A percentile compares a stretch with the other conserved stretches of the same genome.
Conservation (phyloP, 2,888 invertebrate species). For the Abscondita cerata region DNA sequence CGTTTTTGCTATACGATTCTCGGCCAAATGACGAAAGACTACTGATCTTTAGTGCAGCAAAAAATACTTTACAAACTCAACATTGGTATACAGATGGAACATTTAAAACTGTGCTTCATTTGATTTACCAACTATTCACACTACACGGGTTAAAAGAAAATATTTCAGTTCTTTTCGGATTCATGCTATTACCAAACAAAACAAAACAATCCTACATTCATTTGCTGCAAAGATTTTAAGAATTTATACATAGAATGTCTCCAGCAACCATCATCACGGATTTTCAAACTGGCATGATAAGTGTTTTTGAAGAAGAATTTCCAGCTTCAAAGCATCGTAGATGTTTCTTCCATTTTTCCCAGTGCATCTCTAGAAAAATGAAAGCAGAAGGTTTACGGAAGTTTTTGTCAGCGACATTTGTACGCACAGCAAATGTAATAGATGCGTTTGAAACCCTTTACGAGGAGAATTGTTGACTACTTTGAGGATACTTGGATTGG, state of each 20-base stretch:
- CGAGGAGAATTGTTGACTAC: neutral
- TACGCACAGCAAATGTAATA: neutral
- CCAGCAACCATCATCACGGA: constrained; percentile 18
- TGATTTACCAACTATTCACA: too few species aligned
- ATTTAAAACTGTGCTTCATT: too few species aligned
- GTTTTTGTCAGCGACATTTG: neutral
- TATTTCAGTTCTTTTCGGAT: too few species aligned
- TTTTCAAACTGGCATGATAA: constrained; percentile 26
- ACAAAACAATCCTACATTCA: neutral
- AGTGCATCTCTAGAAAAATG: constrained; percentile 30
- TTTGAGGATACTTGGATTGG: constrained; percentile 4
- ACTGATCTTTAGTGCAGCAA: too few species aligned
- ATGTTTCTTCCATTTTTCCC: constrained; percentile 35
- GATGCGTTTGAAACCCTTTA: neutral
- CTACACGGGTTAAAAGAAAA: too few species aligned
- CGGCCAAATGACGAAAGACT: neutral
- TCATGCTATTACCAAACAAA: neutral
- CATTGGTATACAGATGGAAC: too few species aligned
- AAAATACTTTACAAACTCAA: too few species aligned
- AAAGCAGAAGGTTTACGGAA: constrained; percentile 21
- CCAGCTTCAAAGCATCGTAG: constrained; percentile 15
- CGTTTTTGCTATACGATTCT: neutral
- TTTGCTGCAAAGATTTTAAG: constrained; percentile 1
- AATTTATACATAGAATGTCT: constrained; percentile 1
- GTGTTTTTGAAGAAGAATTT: constrained; percentile 18